phyloP scores from a whole-genome alignment of 2,797 vertebrate genomes.

The Cryptoprocta ferox region DNA sequence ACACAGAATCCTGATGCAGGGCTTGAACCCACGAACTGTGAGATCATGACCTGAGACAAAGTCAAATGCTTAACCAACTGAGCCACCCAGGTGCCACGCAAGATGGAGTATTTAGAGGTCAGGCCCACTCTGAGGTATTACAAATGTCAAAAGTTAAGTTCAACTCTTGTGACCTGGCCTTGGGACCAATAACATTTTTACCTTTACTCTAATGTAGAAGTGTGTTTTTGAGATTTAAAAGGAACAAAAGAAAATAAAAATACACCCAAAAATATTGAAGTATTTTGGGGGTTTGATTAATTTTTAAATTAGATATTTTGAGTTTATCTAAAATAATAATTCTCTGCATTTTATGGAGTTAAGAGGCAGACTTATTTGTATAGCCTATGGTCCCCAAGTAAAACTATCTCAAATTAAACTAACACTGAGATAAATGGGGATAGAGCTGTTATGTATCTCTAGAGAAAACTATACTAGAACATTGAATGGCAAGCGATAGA shows the following conservation, averaged over 20 bases:
- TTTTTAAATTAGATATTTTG: background rate
- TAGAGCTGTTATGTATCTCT: background rate
- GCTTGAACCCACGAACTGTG: too few species aligned
- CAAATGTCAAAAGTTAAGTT: background rate
- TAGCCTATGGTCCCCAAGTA: background rate
- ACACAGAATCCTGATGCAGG: too few species aligned
- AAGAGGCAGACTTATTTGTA: background rate
- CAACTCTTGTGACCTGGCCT: background rate
- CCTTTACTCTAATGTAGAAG: background rate
- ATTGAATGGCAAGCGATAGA: background rate
- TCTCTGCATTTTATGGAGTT: background rate
- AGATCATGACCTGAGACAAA: too few species aligned
- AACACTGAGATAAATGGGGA: background rate
- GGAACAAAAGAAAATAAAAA: background rate
- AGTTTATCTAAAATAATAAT: background rate
- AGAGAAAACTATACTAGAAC: background rate
- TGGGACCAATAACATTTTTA: background rate
- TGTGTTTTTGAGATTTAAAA: background rate
- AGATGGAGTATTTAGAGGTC: background rate
- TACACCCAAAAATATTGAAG: background rate
- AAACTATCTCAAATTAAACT: background rate
- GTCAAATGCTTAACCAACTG: too few species aligned
- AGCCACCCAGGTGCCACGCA: too few species aligned
- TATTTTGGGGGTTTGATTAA: background rate
- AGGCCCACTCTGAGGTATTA: background rate